These are phyloP conservation scores for Zophobas atratus DNA, from an alignment of 1,140 invertebrate species.

Conservation along the genomic window DNA sequence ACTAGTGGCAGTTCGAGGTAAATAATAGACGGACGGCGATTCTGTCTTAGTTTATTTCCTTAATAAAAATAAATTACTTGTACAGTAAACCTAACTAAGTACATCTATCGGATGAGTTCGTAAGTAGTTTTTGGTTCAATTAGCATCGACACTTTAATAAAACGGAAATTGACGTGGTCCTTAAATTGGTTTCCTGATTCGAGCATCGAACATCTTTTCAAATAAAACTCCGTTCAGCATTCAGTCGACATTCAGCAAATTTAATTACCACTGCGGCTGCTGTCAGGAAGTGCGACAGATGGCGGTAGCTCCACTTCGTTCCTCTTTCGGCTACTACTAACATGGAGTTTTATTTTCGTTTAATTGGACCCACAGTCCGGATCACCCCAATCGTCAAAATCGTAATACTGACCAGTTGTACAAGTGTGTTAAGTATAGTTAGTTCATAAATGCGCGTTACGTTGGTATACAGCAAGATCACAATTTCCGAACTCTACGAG, in stretches of 20 bases:
- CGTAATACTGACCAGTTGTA: slow-evolving; percentile 11
- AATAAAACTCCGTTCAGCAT: slow-evolving; percentile 46
- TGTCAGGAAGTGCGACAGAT: slow-evolving; percentile 54
- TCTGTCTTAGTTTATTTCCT: not conserved
- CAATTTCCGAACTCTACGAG: not conserved
- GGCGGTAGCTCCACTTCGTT: slow-evolving; percentile 39
- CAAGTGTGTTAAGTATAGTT: not conserved
- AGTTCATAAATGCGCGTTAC: no score
- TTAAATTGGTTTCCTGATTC: slow-evolving; percentile 40
- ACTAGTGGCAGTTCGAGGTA: not conserved
- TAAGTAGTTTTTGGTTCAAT: slow-evolving; percentile 25
- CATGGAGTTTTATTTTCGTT: slow-evolving; percentile 30
- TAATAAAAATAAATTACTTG: slow-evolving; percentile 29
- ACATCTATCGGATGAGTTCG: not conserved
- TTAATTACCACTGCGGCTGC: slow-evolving; percentile 53
- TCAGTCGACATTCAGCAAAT: slow-evolving; percentile 51
- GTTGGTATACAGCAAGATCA: no score
- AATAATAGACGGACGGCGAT: no score
- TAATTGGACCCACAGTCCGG: slow-evolving; percentile 10
- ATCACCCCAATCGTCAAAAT: not conserved
- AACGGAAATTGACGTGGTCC: slow-evolving; percentile 20
- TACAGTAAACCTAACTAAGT: not conserved
- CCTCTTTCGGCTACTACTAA: slow-evolving; percentile 28
- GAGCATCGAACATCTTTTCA: slow-evolving; percentile 38
- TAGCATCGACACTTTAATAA: slow-evolving; percentile 17